Evolutionary conservation across 2,113 vertebrate species (phyloP).

Genomic region (Bungarus multicinctus): DNA sequence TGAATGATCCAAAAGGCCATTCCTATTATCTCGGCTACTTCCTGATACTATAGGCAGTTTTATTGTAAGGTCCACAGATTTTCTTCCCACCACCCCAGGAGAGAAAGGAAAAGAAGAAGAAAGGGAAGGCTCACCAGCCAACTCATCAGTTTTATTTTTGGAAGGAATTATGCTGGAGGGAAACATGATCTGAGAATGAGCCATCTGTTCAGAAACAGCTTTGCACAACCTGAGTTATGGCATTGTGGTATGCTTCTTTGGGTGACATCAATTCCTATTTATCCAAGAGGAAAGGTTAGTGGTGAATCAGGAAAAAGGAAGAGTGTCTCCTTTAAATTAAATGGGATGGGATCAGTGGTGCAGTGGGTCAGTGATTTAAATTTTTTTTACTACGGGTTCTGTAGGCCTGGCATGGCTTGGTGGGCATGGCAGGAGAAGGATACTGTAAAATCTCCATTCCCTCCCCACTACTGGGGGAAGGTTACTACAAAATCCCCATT

Average conservation of each 20-base stretch:
- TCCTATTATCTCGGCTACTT: neutral
- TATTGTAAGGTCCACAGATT: neutral
- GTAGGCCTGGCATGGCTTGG: no score
- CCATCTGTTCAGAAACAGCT: neutral
- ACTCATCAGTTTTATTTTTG: slow-evolving; percentile 1
- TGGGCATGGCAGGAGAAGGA: no score
- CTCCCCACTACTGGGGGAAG: no score
- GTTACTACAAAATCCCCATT: no score
- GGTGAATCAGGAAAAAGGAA: neutral
- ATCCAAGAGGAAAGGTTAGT: neutral
- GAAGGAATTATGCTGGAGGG: neutral
- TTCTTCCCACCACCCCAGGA: slow-evolving; percentile 25
- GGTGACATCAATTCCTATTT: neutral
- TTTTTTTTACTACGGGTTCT: no score
- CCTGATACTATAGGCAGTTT: neutral
- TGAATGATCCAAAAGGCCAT: slow-evolving; percentile 43
- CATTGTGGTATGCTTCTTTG: neutral
- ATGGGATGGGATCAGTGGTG: no score
- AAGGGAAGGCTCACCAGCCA: slow-evolving; percentile 23
- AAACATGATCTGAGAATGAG: neutral
- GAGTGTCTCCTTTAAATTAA: neutral
- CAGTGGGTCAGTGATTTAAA: no score
- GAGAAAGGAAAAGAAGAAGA: neutral
- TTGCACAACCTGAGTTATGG: neutral
- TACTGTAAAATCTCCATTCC: no score